These are phyloP conservation scores for Cairina moschata DNA, from an alignment of 2,113 vertebrate genomes.

Conservation along the genomic window DNA sequence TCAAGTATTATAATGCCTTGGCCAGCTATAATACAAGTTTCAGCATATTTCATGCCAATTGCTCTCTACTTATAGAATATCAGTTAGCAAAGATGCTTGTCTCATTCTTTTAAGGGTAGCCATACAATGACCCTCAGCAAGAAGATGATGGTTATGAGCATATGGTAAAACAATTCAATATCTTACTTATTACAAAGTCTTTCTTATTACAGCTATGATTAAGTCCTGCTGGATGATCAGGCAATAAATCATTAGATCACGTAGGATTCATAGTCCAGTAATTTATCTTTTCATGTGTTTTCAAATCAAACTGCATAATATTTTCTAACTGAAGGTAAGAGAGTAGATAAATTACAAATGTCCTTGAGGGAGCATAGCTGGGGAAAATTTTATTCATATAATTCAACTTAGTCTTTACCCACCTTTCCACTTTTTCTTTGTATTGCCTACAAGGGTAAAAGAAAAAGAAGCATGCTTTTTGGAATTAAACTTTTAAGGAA, in stretches of 20 bases:
- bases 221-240: neutral
- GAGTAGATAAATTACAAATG: neutral
- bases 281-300: neutral
- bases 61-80: neutral
- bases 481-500: neutral
- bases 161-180: constrained; percentile 19
- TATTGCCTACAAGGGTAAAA: neutral
- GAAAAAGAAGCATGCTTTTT: neutral
- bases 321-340: constrained; percentile 15
- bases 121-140: neutral
- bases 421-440: neutral
- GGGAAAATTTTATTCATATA: neutral
- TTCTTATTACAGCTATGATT: neutral
- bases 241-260: constrained; percentile 6
- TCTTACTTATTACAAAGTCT: neutral
- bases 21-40: neutral
- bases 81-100: neutral
- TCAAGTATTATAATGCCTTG: neutral
- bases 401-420: neutral
- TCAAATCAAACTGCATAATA: neutral
- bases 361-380: neutral
- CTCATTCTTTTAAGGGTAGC: neutral
- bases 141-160: neutral
- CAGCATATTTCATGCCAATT: neutral
- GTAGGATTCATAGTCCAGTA: neutral